These are phyloP conservation scores for Vultur gryphus DNA, from an alignment of 2,797 vertebrate genomes.

Conservation along the genomic window DNA sequence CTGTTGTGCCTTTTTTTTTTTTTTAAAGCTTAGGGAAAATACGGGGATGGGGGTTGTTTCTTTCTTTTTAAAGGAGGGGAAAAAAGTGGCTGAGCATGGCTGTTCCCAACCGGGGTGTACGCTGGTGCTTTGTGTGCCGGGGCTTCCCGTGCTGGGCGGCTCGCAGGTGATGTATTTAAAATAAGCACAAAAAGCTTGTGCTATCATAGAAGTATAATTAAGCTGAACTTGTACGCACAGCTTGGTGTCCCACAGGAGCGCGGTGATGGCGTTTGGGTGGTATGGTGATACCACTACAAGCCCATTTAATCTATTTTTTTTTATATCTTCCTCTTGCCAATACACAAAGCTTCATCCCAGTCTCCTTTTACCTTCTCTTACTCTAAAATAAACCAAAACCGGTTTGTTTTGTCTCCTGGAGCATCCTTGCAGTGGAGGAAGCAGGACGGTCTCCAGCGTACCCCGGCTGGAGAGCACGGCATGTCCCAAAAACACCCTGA, in stretches of 20 bases:
- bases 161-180: background rate
- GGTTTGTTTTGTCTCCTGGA: background rate
- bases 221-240: background rate
- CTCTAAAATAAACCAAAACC: background rate
- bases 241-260: background rate
- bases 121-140: background rate
- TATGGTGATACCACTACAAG: background rate
- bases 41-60: background rate
- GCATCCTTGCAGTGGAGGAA: background rate
- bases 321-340: background rate
- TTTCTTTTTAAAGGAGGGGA: background rate
- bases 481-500: background rate
- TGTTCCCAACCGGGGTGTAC: background rate
- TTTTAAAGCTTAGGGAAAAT: background rate
- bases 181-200: background rate
- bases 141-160: background rate
- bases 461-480: accelerated
- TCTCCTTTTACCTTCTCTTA: background rate
- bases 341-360: background rate
- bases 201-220: background rate
- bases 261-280: background rate
- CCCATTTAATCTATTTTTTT: background rate
- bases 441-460: background rate
- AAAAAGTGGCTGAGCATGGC: accelerated
- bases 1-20: background rate